A percentile compares a stretch with the other conserved stretches of the same genome.
phyloP scores from a whole-genome alignment of 2,888 invertebrate species.

The Drosophila prostipennis region DNA sequence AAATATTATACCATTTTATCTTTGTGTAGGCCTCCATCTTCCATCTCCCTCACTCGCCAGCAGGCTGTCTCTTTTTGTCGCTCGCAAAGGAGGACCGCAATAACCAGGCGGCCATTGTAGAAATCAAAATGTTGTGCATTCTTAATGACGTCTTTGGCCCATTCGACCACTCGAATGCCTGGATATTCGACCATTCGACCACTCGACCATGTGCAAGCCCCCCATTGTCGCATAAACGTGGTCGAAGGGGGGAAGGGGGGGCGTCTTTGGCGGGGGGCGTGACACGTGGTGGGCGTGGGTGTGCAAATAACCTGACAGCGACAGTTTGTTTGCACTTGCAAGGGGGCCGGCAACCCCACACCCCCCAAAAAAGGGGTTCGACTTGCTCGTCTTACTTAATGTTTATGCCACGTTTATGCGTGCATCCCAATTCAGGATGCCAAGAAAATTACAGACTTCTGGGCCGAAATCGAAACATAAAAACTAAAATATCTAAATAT shows the following conservation, averaged over 20 bases:
- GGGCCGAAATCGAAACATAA: background rate
- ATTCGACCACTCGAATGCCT: slow-evolving; percentile 4
- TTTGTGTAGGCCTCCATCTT: background rate
- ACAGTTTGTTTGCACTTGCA: slow-evolving; percentile 44
- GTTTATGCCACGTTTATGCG: slow-evolving; percentile 24
- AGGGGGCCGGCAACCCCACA: background rate
- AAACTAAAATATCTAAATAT: too few species aligned
- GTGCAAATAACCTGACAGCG: slow-evolving; percentile 43
- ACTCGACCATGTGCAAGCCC: slow-evolving; percentile 10
- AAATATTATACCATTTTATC: background rate
- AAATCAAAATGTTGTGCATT: slow-evolving; percentile 73
- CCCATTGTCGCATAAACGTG: slow-evolving; percentile 4
- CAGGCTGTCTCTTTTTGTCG: slow-evolving; percentile 1
- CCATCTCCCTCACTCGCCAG: background rate
- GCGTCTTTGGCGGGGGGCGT: slow-evolving; percentile 30
- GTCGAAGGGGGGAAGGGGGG: background rate
- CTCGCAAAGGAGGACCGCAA: slow-evolving; percentile 53
- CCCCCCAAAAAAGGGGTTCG: too few species aligned
- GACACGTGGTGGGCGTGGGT: slow-evolving; percentile 20
- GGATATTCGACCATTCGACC: background rate
- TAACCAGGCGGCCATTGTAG: slow-evolving; percentile 54
- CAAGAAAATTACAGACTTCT: slow-evolving; percentile 2
- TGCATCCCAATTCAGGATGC: slow-evolving; percentile 25
- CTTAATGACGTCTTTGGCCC: slow-evolving; percentile 55
- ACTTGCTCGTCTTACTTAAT: too few species aligned